phyloP scores from a whole-genome alignment of 2,113 vertebrate species.

The Chaetura pelagica region DNA sequence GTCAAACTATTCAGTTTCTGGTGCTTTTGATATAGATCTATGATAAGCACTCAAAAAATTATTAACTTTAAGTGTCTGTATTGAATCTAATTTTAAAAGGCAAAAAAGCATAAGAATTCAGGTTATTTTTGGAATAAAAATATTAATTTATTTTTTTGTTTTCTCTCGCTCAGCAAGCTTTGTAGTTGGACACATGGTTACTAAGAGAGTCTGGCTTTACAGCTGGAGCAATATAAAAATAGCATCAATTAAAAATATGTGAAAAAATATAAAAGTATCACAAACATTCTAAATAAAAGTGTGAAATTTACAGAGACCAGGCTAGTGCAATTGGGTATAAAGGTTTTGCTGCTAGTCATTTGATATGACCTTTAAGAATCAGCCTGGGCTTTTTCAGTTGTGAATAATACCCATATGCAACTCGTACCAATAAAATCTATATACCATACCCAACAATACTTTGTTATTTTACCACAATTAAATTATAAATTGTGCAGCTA shows the following conservation, averaged over 20 bases:
- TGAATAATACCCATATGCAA: not conserved
- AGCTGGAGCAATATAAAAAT: slow-evolving; percentile 63
- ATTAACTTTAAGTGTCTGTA: not conserved
- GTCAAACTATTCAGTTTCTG: not conserved
- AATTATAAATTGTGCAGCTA: not conserved
- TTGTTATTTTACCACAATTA: slow-evolving; percentile 13
- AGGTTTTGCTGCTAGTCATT: not conserved
- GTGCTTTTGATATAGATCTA: not conserved
- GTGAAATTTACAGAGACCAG: not conserved
- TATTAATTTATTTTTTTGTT: not conserved
- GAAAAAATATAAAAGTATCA: slow-evolving; percentile 21
- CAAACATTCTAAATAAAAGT: slow-evolving; percentile 2
- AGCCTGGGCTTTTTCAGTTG: not conserved
- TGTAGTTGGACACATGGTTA: slow-evolving; percentile 30
- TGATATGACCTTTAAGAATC: not conserved
- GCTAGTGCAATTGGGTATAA: not conserved
- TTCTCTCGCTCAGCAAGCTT: not conserved
- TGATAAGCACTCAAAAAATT: not conserved
- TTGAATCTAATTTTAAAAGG: not conserved
- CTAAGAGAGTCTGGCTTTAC: slow-evolving; percentile 48
- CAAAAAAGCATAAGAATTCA: not conserved
- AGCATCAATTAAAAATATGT: slow-evolving; percentile 57
- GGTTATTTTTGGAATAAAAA: slow-evolving; percentile 33
- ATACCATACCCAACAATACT: not conserved
- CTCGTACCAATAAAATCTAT: not conserved